These are phyloP conservation scores for Stomatorhinus walkeri DNA, from an alignment of 2,797 vertebrate genomes.

Conservation along the genomic window DNA sequence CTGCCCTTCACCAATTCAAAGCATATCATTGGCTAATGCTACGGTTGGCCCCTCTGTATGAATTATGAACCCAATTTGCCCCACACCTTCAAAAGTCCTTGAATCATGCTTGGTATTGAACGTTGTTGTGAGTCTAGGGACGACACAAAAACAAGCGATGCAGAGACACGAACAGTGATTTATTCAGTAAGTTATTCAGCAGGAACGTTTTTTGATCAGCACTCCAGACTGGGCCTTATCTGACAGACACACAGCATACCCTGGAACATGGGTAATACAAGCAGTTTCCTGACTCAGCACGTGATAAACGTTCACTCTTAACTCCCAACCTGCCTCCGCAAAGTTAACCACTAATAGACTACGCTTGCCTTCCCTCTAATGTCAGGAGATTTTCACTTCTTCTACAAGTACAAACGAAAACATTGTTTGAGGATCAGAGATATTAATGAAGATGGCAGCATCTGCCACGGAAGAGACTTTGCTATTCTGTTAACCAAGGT, in stretches of 20 bases:
- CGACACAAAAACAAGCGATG: background rate
- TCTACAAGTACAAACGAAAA: background rate
- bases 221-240: background rate
- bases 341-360: background rate
- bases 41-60: background rate
- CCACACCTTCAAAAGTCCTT: background rate
- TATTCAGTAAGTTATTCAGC: background rate
- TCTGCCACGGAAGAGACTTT: background rate
- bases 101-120: background rate
- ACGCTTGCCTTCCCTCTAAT: background rate
- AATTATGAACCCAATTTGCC: background rate
- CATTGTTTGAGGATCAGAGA: background rate
- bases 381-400: background rate
- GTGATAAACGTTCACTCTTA: background rate
- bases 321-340: background rate
- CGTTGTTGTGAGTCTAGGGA: background rate
- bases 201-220: background rate
- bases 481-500: background rate
- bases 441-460: background rate
- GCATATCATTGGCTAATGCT: background rate
- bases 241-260: background rate
- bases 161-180: background rate
- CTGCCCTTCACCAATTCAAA: background rate
- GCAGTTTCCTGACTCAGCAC: background rate
- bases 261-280: background rate